phyloP scores from a whole-genome alignment of 2,797 vertebrate species.

The Sebastes minor region DNA sequence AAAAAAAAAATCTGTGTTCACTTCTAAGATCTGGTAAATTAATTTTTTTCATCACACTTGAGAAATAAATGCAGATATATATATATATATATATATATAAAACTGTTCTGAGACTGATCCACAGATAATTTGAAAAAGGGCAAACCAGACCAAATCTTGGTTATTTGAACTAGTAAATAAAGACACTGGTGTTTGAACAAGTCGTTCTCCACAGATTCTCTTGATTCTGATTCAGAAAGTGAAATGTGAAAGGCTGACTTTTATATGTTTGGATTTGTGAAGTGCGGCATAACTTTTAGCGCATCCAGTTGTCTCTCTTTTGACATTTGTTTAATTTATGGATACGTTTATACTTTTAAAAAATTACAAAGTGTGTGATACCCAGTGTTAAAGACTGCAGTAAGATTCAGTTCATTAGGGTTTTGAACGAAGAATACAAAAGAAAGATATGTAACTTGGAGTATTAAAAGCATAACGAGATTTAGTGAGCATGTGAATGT shows the following conservation, averaged over 20 bases:
- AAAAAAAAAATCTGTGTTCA: slow-evolving; percentile 54
- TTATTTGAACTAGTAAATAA: slow-evolving; percentile 37
- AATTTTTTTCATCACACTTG: slow-evolving; percentile 29
- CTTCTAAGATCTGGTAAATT: slow-evolving; percentile 50
- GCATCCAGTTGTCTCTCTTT: not conserved
- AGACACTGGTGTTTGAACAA: slow-evolving; percentile 10
- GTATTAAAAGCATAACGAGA: not conserved
- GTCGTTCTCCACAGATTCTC: slow-evolving; percentile 6
- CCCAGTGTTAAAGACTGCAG: not conserved
- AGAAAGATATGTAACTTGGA: not conserved
- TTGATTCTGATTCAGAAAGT: slow-evolving; percentile 14
- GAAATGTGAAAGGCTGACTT: slow-evolving; percentile 13
- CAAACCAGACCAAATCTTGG: not conserved
- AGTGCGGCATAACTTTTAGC: not conserved
- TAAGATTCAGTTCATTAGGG: not conserved
- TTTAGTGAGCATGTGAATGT: not conserved
- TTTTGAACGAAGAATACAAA: not conserved
- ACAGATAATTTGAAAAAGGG: slow-evolving; percentile 30
- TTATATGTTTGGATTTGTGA: slow-evolving; percentile 7
- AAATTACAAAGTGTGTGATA: not conserved
- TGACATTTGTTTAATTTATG: slow-evolving; percentile 10
- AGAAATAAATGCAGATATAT: slow-evolving; percentile 39
- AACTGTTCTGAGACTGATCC: not conserved
- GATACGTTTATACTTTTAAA: not conserved
- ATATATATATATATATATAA: not conserved